These are phyloP conservation scores for Orientallactaga bullata DNA, from an alignment of 2,113 vertebrate genomes.

Conservation along the genomic window DNA sequence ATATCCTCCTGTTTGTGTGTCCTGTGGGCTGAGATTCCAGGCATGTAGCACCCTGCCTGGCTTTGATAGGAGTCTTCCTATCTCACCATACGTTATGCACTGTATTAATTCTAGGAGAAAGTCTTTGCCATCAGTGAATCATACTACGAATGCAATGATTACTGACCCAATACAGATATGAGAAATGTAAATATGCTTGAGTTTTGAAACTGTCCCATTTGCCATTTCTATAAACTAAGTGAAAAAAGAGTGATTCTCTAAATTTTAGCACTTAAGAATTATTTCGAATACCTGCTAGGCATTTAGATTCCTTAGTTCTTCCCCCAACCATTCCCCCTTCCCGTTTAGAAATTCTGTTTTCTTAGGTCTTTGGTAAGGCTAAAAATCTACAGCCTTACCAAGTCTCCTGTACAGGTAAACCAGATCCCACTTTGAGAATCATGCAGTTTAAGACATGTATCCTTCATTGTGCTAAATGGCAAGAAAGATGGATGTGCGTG, in stretches of 20 bases:
- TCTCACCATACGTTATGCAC: not conserved
- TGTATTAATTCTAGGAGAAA: constrained; percentile 49
- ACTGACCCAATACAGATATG: not conserved
- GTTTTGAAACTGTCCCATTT: constrained; percentile 19
- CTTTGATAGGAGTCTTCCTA: not conserved
- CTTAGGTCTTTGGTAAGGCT: not conserved
- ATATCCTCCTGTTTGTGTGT: not conserved
- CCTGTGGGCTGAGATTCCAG: not conserved
- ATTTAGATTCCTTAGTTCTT: not conserved
- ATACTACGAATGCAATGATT: not conserved
- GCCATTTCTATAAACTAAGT: not conserved
- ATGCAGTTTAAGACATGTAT: not conserved
- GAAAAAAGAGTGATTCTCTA: constrained; percentile 28
- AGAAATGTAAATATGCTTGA: constrained; percentile 50
- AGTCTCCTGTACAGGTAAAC: not conserved
- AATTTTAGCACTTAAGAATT: not conserved
- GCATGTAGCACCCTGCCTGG: not conserved
- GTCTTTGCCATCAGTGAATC: not conserved
- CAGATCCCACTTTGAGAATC: not conserved
- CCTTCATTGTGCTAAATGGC: not conserved
- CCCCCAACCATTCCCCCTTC: not conserved
- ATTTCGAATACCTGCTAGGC: not conserved
- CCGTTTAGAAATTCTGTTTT: not conserved
- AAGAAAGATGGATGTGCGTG: not conserved
- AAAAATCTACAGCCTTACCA: not conserved